These are phyloP conservation scores for Heliconius hewitsoni DNA, from an alignment of 1,140 invertebrate species.

Conservation along the genomic window DNA sequence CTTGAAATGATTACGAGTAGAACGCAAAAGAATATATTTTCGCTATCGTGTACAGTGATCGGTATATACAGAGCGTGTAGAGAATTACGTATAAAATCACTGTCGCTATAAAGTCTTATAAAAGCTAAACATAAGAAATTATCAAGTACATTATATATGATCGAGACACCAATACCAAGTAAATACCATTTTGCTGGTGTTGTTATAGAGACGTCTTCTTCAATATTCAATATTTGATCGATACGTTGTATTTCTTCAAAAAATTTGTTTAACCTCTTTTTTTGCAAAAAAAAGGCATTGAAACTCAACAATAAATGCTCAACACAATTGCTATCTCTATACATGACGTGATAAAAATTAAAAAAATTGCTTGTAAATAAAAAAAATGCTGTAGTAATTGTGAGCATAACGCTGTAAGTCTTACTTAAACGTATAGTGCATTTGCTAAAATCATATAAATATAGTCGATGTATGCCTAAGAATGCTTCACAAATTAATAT, in stretches of 20 bases:
- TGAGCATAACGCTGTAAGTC: neutral
- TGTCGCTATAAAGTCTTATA: neutral
- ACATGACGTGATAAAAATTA: conserved; percentile 31
- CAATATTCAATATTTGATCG: conserved; percentile 46
- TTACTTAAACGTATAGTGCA: neutral
- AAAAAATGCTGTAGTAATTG: neutral
- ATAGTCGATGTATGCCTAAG: conserved; percentile 27
- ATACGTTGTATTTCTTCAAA: conserved; percentile 42
- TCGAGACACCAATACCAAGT: neutral
- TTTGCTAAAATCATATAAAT: conserved; percentile 19
- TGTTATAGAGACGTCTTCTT: conserved; percentile 23
- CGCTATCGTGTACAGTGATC: conserved; percentile 27
- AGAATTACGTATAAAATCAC: neutral
- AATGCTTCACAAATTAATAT: conserved; percentile 18
- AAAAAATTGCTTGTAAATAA: conserved; percentile 10
- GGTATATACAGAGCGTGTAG: conserved; percentile 9
- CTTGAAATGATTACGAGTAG: conserved; percentile 29
- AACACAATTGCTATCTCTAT: conserved; percentile 34
- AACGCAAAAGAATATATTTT: conserved; percentile 31
- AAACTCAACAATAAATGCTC: conserved; percentile 45
- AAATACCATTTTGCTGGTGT: neutral
- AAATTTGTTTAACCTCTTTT: conserved; percentile 37
- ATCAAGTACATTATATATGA: conserved; percentile 17
- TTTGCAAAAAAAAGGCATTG: conserved; percentile 36
- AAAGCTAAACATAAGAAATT: conserved; percentile 6